These are phyloP conservation scores for Ptyas mucosa DNA, from an alignment of 2,113 vertebrate species.

Conservation along the genomic window DNA sequence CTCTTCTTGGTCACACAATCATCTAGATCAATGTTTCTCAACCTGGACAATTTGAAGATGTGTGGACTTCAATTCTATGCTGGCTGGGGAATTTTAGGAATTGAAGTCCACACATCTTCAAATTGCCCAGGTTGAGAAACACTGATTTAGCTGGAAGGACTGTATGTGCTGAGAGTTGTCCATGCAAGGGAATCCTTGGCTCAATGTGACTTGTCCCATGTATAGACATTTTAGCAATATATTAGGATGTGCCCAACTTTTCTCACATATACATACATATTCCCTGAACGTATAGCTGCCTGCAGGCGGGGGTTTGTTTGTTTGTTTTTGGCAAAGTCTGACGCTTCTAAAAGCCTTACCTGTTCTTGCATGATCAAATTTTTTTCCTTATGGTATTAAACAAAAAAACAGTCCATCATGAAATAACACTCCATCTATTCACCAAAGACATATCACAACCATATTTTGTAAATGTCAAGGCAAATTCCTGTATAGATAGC, in stretches of 20 bases:
- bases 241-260: background rate
- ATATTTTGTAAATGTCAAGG: constrained; percentile 4
- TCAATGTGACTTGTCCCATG: no score
- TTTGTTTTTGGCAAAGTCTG: background rate
- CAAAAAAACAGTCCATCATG: background rate
- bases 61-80: no score
- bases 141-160: background rate
- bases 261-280: background rate
- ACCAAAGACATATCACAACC: constrained; percentile 19
- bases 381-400: background rate
- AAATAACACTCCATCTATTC: background rate
- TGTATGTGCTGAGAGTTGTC: background rate
- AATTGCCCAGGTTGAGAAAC: no score
- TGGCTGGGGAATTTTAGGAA: no score
- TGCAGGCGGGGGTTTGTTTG: no score
- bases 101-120: no score
- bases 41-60: no score
- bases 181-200: background rate
- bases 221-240: no score
- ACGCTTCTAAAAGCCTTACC: background rate
- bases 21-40: no score
- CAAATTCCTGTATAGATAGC: constrained; percentile 32
- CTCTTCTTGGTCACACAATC: no score
- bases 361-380: background rate
- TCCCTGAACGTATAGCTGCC: background rate